Evolutionary conservation across 2,113 vertebrate species (phyloP).

Genomic region (Lynx canadensis): DNA sequence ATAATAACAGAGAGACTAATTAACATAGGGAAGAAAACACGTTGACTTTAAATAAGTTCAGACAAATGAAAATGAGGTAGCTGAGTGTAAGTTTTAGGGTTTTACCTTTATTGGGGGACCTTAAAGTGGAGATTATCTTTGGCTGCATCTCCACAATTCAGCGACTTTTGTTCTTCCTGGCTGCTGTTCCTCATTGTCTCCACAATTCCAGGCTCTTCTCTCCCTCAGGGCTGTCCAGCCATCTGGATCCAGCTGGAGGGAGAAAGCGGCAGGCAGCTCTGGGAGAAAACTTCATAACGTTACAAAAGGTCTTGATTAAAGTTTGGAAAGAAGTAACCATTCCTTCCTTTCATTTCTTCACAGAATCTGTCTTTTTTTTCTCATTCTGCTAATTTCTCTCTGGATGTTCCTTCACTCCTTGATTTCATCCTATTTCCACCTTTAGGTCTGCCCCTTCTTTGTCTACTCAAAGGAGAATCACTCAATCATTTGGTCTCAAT

Average conservation of each 20-base stretch:
- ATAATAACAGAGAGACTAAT: not conserved
- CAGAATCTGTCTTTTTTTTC: not conserved
- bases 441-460: not conserved
- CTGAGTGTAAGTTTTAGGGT: not conserved
- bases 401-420: not conserved
- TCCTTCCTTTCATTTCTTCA: not conserved
- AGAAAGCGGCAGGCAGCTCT: not conserved
- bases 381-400: not conserved
- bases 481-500: not conserved
- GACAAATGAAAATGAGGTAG: not conserved
- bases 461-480: not conserved
- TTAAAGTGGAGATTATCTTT: not conserved
- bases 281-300: not conserved
- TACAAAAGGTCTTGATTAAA: not conserved
- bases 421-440: constrained; percentile 7
- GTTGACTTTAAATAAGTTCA: constrained; percentile 11
- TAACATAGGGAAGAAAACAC: not conserved
- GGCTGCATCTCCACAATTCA: not conserved
- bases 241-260: not conserved
- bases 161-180: not conserved
- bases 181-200: not conserved
- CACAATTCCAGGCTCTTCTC: not conserved
- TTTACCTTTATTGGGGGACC: not conserved
- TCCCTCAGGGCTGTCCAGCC: not conserved
- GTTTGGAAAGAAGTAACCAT: not conserved